phyloP scores from a whole-genome alignment of 2,113 vertebrate species.

The Orycteropus afer region DNA sequence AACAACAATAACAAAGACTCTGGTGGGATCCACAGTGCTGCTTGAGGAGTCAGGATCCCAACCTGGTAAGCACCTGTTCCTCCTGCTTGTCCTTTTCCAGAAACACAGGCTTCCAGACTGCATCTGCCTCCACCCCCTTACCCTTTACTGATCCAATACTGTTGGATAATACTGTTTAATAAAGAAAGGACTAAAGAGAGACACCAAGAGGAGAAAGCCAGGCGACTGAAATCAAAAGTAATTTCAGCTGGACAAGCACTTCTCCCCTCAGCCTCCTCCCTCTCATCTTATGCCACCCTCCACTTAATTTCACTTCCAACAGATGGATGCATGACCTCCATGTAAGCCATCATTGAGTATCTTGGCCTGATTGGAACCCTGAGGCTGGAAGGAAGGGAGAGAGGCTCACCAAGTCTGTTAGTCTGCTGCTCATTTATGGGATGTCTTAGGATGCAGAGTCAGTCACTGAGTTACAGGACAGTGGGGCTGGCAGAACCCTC shows the following conservation, averaged over 20 bases:
- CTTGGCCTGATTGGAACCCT: background rate
- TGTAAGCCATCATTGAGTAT: background rate
- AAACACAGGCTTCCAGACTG: background rate
- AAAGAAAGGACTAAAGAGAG: background rate
- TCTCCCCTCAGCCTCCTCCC: background rate
- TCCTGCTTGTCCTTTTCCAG: background rate
- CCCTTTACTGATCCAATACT: background rate
- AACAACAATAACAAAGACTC: background rate
- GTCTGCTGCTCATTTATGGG: background rate
- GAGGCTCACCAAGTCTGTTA: background rate
- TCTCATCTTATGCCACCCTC: accelerated
- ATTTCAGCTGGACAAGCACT: background rate
- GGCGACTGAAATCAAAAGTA: background rate
- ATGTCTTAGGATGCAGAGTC: background rate
- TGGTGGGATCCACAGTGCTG: background rate
- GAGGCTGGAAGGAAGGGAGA: background rate
- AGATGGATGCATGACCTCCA: background rate
- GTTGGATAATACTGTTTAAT: background rate
- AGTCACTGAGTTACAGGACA: background rate
- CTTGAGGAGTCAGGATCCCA: background rate
- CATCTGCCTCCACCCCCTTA: no score
- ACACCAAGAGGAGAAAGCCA: background rate
- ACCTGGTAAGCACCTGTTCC: accelerated
- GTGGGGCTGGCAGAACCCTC: background rate
- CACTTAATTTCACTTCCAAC: background rate